Evolutionary conservation across 2,113 vertebrate genomes (phyloP).

Genomic region (Mobula birostris): DNA sequence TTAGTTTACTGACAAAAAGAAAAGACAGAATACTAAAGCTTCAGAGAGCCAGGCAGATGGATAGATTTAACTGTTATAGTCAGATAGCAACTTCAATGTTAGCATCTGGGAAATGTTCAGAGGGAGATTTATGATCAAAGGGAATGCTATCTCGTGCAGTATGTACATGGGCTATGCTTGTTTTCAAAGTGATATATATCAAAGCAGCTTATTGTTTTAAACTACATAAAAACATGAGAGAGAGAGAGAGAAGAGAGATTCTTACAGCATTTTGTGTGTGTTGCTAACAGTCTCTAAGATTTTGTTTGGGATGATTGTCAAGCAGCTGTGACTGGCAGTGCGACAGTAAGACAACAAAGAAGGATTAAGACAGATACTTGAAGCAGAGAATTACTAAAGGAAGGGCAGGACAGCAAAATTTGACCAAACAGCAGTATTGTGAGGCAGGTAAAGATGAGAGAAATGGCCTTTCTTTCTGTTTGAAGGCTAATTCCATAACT

Average conservation of each 20-base stretch:
- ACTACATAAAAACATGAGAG: background rate
- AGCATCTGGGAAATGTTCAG: background rate
- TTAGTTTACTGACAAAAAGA: background rate
- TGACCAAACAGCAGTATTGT: background rate
- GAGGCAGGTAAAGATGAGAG: background rate
- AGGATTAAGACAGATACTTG: background rate
- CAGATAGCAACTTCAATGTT: background rate
- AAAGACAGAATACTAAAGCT: background rate
- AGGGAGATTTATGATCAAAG: slow-evolving; percentile 19
- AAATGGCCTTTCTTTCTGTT: background rate
- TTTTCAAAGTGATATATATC: slow-evolving; percentile 12
- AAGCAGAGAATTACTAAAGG: background rate
- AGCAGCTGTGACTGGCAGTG: background rate
- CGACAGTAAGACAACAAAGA: background rate
- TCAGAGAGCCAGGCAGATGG: background rate
- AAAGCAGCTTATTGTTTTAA: background rate
- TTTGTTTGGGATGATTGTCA: background rate
- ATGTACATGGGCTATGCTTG: background rate
- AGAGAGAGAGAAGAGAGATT: no score
- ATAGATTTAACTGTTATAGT: background rate
- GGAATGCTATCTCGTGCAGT: background rate
- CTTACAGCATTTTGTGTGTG: no score
- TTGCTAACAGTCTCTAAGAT: background rate
- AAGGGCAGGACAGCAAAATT: background rate
- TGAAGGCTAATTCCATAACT: background rate